Evolutionary conservation across 2,888 invertebrate species (phyloP), one percentile per base, ranked within the genome.

Genomic region (Pollenia angustigena): DNA sequence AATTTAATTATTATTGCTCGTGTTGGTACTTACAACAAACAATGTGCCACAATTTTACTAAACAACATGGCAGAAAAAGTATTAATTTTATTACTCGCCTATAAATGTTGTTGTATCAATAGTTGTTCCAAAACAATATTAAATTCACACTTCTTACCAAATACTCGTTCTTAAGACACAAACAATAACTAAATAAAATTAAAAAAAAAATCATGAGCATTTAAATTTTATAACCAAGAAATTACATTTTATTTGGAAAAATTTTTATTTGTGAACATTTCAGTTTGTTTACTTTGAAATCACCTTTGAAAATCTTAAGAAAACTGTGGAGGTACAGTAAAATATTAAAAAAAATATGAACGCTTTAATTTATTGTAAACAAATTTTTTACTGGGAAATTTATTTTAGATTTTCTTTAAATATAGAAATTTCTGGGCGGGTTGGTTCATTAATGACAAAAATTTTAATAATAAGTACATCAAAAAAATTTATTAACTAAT

Each of bases 361-460:
- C 32, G 79, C 84, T 80, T 87, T 85, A 87, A 88, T 88, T 87
- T 87, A 86, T 89, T 88, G 81, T 87, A 86, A 85, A 88, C 85
- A 88, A 86, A 83, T 78, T 50, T 10, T 60, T 69, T 48, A 58
- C 18, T 46, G 18, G 32, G 7, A 72, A 58, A 32, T 66, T 7
- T 9, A 32, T 44, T 32, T 32, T 6, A 32, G 4, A 6, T 32
- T 32, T 32, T 32, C 6, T 32, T 32, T 0, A 32, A 4, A 32
- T 32, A 32, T 6, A 32, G 32, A 32, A 4, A 6, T 4, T 32
- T 32, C 6, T 32, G 32, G 0, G 32, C 32, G 32, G 32, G 4
- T 32, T 6, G 32, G 32, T 32, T 32, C 32, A 32, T 32, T 32
- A 32, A 32, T 32, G 32, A 32, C 32, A 32, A 32, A 32, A 32